Base-by-base conservation (phyloP, 2,888 invertebrate genomes). In the Drosophila koepferae region DNA sequence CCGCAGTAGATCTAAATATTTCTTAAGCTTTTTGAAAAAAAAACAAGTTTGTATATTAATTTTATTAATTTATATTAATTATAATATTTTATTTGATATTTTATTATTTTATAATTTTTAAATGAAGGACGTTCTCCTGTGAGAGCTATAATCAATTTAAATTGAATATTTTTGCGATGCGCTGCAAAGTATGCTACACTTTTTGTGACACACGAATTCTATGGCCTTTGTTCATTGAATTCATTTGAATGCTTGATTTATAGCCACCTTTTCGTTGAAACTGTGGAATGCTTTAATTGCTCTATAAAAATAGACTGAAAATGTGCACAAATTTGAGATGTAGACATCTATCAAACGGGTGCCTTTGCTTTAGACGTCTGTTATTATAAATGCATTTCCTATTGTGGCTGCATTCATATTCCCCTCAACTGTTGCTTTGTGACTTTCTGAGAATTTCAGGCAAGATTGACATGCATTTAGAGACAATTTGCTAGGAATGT, bases 401-500 rank as follows among this genome's bases (percentile, higher is more conserved):
- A 49, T n/a, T 49, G 49, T 12, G 31, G 34, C 18, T 34, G 18
- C n/a, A 6, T 18, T 28, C 8, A 1, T 16, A n/a, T 28, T 28
- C 16, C 9, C 9, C 28, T n/a, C n/a, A 51, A 51, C 18, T 34
- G 53, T 38, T 18, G 16, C 10, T 31, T 44, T 4, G 44, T 3
- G 7, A 10, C 31, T n/a, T n/a, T n/a, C n/a, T 1, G 1, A 3
- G 20, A 40, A 58, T 56, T 51, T 20, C 36, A n/a, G n/a, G 3
- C n/a, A 28, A 65, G 36, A 34, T 38, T 41, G 59, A 36, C 40
- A 36, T 38, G 38, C 8, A 36, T 44, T 38, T 49, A 14, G 12
- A 40, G 9, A 53, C 44, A 63, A 74, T 58, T 55, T 23, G 53
- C 44, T 58, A 16, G 28, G 56, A 63, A 54, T 56, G n/a, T 20